Conservation (phyloP, 2,888 invertebrate species). For the Tupiocoris notatus region DNA sequence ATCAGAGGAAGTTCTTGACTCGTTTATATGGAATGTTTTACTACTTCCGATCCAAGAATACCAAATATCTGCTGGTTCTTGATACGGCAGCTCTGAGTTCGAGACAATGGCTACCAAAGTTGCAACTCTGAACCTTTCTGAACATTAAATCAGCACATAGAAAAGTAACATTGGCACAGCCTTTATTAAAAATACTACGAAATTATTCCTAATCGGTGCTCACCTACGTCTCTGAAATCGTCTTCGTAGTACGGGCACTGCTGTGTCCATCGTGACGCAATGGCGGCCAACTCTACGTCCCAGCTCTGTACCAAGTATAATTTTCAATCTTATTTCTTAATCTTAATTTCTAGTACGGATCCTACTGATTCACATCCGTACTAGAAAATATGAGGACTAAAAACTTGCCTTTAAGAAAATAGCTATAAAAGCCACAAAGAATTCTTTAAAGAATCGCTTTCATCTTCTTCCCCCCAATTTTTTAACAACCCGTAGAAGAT, state of each 20-base stretch:
- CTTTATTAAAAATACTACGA: neutral
- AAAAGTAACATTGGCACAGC: neutral
- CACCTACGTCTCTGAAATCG: constrained; percentile 12
- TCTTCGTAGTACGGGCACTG: constrained; percentile 13
- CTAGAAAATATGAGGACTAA: no score
- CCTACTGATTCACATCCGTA: no score
- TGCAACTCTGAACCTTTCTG: constrained; percentile 16
- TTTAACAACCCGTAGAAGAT: no score
- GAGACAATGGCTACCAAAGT: neutral
- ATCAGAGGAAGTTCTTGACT: neutral
- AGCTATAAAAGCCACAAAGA: no score
- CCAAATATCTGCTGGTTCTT: neutral
- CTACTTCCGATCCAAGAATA: neutral
- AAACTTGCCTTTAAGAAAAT: no score
- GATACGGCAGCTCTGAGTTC: neutral
- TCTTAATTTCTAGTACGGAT: no score
- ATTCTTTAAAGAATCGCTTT: no score
- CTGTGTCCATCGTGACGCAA: constrained; percentile 3
- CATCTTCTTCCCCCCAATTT: no score
- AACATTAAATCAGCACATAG: neutral
- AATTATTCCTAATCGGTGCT: neutral
- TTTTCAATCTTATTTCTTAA: no score
- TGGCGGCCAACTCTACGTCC: constrained; percentile 7
- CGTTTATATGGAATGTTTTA: neutral
- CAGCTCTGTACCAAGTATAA: neutral